Evolutionary conservation across 1,140 invertebrate genomes (phyloP), one percentile per base, ranked within the genome.

Genomic region (Monomorium pharaonis): DNA sequence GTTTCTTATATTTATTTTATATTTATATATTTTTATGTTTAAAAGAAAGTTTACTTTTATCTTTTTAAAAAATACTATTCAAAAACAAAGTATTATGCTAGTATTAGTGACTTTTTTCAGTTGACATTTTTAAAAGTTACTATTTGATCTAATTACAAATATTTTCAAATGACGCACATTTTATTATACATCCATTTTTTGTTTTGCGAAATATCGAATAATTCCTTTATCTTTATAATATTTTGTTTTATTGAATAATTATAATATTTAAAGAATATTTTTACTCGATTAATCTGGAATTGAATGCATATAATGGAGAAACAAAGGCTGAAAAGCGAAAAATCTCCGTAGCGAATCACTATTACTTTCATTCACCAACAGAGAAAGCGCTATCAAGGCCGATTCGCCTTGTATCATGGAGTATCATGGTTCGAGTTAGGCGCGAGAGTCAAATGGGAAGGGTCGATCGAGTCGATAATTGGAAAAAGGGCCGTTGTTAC

Each of bases 401-500:
- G 47, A 49, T 67, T 80, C 44, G 47, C 62, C 63, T 54, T 80
- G 86, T 86, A 83, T 84, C 85, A 76, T 37, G 58, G 54, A 47
- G 16, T 33, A 89, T 85, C 76, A 85, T 72, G 63, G 74, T 30
- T 86, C 85, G 75, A 67, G 58, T 78, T 86, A 51, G 70, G 18
- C 30, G 30, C 21, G 54, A 47, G 33, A 63, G 44, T 74, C 72
- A 86, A 67, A 67, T 74, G 84, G 65, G 74, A 89, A 77, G 83
- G 83, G 42, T 51, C 76, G 88, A 90, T 90, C 76, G 85, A 90
- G 85, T 88, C 86, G 86, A 90, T 90, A 90, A 91, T 89, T 91
- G 90, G 83, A 91, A 90, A 91, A 91, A 91, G 89, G 85, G 72
- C 70, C 65, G 89, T 90, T 91, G 86, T 85, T 86, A 65, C 76